Conservation (phyloP, 2,888 invertebrate genomes). For the Caradrina clavipalpis region DNA sequence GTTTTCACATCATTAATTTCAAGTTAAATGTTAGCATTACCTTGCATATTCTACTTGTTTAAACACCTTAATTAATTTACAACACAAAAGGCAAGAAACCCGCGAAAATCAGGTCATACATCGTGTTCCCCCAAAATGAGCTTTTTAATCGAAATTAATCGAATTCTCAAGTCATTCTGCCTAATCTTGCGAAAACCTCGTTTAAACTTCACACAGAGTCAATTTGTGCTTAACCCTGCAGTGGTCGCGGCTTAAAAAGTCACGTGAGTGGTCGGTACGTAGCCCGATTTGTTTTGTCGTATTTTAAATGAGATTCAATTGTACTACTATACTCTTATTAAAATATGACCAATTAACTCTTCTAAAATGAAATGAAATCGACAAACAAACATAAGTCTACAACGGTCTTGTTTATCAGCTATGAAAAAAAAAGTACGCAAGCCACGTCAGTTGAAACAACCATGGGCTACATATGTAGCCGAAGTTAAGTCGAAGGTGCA, state of each 20-base stretch:
- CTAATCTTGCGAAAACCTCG: constrained; percentile 59
- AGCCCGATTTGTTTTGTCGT: too few species aligned
- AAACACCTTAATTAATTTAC: not conserved
- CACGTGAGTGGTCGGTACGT: too few species aligned
- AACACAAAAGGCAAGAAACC: constrained; percentile 21
- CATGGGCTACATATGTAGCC: too few species aligned
- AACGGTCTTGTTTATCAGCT: too few species aligned
- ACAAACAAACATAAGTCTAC: too few species aligned
- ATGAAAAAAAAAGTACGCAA: too few species aligned
- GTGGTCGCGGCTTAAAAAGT: too few species aligned
- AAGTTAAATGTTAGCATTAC: not conserved
- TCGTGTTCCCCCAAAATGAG: constrained; percentile 39
- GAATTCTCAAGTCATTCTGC: constrained; percentile 52
- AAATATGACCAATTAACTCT: too few species aligned
- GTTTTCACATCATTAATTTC: not conserved
- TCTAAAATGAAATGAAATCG: too few species aligned
- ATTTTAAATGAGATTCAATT: too few species aligned
- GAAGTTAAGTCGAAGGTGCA: constrained; percentile 71
- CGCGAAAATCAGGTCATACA: constrained; percentile 15
- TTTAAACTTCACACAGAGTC: constrained; percentile 67
- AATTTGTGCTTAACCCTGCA: constrained; percentile 72
- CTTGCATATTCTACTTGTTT: not conserved
- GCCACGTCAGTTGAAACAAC: too few species aligned
- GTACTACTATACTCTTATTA: too few species aligned
- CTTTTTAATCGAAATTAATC: constrained; percentile 56